Percentiles rank a stretch among this genome's conserved stretches.
phyloP scores from a whole-genome alignment of 1,140 invertebrate species.

The Oppia nitens region DNA sequence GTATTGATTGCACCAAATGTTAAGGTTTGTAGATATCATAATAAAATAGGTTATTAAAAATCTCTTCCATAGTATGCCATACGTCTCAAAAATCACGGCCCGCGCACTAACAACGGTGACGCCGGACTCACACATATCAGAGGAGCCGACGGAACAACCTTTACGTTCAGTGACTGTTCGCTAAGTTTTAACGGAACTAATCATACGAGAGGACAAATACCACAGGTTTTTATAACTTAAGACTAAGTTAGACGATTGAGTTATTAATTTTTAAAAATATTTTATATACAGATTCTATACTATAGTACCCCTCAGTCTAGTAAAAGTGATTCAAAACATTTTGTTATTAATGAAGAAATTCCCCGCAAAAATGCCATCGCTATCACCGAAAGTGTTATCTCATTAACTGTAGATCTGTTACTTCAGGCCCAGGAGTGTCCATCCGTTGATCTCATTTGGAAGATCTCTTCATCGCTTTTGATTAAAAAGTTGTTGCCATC shows the following conservation, averaged over 20 bases:
- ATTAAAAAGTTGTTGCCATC: constrained; percentile 58
- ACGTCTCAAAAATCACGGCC: constrained; percentile 68
- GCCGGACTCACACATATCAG: constrained; percentile 61
- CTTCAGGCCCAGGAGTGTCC: constrained; percentile 25
- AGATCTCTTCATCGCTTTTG: constrained; percentile 32
- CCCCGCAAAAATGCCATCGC: background rate
- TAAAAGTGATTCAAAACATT: too few species aligned
- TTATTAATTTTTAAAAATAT: too few species aligned
- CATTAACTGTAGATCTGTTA: constrained; percentile 14
- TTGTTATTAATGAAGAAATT: too few species aligned
- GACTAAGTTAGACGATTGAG: too few species aligned
- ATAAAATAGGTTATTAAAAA: background rate
- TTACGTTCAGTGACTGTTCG: constrained; percentile 77
- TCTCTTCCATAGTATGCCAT: constrained; percentile 59
- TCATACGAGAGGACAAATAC: constrained; percentile 79
- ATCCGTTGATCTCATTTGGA: constrained; percentile 19
- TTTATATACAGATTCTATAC: too few species aligned
- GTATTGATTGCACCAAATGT: constrained; percentile 56
- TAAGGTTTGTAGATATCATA: background rate
- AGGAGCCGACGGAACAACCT: constrained; percentile 77
- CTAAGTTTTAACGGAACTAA: constrained; percentile 92
- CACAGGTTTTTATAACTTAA: too few species aligned
- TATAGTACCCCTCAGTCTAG: constrained; percentile 41
- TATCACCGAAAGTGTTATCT: constrained; percentile 1
- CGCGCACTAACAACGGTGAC: constrained; percentile 78